phyloP scores from a whole-genome alignment of 2,113 vertebrate genomes.

The Leucoraja erinaceus region DNA sequence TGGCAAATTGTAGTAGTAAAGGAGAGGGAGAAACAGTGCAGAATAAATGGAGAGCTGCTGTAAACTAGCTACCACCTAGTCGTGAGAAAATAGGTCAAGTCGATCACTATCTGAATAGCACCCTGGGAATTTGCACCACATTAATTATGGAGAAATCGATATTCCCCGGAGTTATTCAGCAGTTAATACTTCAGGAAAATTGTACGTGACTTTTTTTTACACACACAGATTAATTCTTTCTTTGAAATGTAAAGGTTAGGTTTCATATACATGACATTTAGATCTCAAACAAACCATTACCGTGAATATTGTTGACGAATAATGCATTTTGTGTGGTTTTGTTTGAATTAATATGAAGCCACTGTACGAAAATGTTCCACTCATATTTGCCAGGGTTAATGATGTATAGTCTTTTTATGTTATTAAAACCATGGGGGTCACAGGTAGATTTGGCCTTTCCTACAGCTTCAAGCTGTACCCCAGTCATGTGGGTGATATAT shows the following conservation, averaged over 20 bases:
- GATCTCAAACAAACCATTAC: too few species aligned
- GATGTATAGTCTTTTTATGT: background rate
- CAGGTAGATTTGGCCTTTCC: background rate
- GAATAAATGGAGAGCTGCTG: background rate
- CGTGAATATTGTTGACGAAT: background rate
- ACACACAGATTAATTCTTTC: background rate
- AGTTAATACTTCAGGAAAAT: slow-evolving; percentile 1
- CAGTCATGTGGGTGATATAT: background rate
- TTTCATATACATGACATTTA: too few species aligned
- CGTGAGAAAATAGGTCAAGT: slow-evolving; percentile 23
- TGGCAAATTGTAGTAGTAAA: background rate
- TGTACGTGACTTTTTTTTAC: background rate
- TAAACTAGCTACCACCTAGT: slow-evolving; percentile 3
- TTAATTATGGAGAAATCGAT: background rate
- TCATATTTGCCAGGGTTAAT: background rate
- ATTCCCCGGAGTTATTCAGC: background rate
- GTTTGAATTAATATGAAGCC: background rate
- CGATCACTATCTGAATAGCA: background rate
- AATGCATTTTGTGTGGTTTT: background rate
- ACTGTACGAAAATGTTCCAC: background rate
- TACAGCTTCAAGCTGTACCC: background rate
- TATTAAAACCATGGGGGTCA: background rate
- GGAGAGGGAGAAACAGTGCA: background rate
- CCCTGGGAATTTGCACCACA: background rate
- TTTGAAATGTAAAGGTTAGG: background rate